Conservation (phyloP, 2,797 vertebrate species). For the Varecia variegata region DNA sequence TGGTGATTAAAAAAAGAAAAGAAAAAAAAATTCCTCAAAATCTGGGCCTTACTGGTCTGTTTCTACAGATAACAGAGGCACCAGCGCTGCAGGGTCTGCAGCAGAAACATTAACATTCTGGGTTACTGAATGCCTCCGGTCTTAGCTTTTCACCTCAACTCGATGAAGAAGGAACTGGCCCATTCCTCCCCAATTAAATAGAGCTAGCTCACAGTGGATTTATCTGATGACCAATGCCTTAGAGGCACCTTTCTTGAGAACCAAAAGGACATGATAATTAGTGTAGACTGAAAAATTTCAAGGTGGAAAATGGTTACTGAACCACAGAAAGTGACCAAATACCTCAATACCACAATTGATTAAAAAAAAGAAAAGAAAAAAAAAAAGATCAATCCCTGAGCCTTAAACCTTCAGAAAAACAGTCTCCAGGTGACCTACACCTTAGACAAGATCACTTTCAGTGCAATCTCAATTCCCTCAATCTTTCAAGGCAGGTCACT, state of each 20-base stretch:
- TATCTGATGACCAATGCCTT: not conserved
- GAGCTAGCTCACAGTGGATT: not conserved
- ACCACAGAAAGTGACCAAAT: not conserved
- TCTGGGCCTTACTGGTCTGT: not conserved
- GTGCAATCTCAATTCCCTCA: not conserved
- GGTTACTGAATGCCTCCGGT: not conserved
- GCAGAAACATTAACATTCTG: not conserved
- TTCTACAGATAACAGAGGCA: not conserved
- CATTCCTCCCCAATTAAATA: not conserved
- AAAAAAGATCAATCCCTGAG: too few relatives aligned
- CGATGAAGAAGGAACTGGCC: not conserved
- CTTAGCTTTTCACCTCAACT: not conserved
- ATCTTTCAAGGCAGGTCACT: constrained; percentile 60
- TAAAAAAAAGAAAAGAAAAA: too few relatives aligned
- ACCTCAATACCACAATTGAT: too few relatives aligned
- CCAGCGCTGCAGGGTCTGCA: not conserved
- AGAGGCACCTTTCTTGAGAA: not conserved
- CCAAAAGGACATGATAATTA: not conserved
- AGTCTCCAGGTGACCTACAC: not conserved
- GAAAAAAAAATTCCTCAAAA: not conserved
- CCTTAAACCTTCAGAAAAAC: not conserved
- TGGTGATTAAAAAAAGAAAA: too few relatives aligned
- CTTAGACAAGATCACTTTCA: not conserved
- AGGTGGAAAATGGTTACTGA: not conserved
- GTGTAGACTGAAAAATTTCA: not conserved